A percentile compares a stretch with the other conserved stretches of the same genome.
phyloP scores from a whole-genome alignment of 2,888 invertebrate species.

The Trypoxylon attenuatum region DNA sequence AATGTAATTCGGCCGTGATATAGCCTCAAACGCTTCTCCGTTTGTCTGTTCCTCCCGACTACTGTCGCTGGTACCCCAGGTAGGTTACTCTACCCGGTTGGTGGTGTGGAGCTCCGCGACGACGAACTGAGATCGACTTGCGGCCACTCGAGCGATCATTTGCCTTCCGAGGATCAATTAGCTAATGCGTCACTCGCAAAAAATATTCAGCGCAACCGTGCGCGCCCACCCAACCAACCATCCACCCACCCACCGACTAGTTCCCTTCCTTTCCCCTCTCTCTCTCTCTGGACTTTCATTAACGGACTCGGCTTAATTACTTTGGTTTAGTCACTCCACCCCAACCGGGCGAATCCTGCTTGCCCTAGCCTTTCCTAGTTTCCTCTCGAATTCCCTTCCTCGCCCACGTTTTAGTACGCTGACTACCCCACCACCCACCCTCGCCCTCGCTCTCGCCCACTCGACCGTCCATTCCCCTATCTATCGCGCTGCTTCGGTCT shows the following conservation, averaged over 20 bases:
- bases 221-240: neutral
- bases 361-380: neutral
- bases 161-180: constrained; percentile 40
- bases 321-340: constrained; percentile 27
- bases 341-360: too few relatives aligned
- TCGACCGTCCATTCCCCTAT: neutral
- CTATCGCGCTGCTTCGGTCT: neutral
- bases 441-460: neutral
- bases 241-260: too few relatives aligned
- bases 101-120: constrained; percentile 9
- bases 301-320: constrained; percentile 34
- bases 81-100: too few relatives aligned
- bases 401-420: too few relatives aligned
- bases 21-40: constrained; percentile 1
- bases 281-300: constrained; percentile 25
- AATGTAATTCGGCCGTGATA: constrained; percentile 39
- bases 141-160: constrained; percentile 10
- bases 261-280: too few relatives aligned
- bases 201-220: constrained; percentile 28
- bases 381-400: neutral
- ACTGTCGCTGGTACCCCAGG: too few relatives aligned
- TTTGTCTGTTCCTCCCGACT: too few relatives aligned
- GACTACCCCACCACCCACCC: neutral
- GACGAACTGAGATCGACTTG: neutral
- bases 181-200: constrained; percentile 49